Evolutionary conservation across 2,113 vertebrate species (phyloP), one percentile per base, ranked within the genome.

Genomic region (Reinhardtius hippoglossoides): DNA sequence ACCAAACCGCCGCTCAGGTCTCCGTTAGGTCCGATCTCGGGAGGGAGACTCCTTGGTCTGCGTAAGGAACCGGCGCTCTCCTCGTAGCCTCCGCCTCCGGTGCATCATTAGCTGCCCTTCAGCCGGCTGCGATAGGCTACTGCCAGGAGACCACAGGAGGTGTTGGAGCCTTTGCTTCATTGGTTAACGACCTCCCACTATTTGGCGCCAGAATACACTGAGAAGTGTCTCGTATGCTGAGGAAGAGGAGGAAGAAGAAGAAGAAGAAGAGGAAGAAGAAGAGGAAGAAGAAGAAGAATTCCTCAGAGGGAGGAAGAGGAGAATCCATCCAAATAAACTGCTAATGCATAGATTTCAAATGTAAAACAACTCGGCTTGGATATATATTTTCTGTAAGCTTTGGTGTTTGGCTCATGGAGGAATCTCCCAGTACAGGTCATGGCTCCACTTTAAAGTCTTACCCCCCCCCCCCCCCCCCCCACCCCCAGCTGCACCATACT

Each of bases 91-190:
- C 92, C 91, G 84, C 89, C 92, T 91, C 86, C 83, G 76, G 85
- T 74, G 64, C 83, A 80, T 90, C 83, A 87, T 76, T 80, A 84
- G 78, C 46, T 73, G 74, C 65, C 80, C 79, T 83, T 77, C 74
- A 82, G 81, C 80, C 86, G 83, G 48, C 90, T 89, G 88, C 91
- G 83, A 82, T 79, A 70, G 88, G 88, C 91, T 70, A 80, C 94
- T 91, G 87, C 92, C 94, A 90, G 92, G 91, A 93, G 90, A 91
- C 87, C 91, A 68, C 89, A 60, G 89, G 90, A 92, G 88, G 85
- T 91, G 82, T 86, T 78, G 75, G 79, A 87, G 83, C 74, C 66
- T 27, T 20, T 48, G 76, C 86, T 86, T 75, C 76, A 70, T 78
- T 81, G 74, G 74, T 60, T 80, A 58, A 74, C 88, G 70, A 90